Evolutionary conservation across 2,113 vertebrate species (phyloP), one percentile per base, ranked within the genome.

Genomic region (Chaetura pelagica): DNA sequence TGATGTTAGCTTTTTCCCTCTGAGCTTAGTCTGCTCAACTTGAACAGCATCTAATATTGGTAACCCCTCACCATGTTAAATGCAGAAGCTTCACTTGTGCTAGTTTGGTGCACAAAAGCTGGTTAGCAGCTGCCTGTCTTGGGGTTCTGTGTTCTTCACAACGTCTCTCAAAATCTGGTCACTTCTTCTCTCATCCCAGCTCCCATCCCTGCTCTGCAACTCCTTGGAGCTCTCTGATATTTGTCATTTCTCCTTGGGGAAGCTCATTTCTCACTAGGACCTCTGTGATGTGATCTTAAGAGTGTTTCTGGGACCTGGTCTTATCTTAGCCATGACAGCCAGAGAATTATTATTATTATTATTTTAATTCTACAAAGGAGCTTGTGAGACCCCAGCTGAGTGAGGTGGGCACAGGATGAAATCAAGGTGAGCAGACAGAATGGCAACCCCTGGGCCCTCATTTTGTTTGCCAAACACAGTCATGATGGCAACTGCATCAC

Each of bases 41-140:
- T 38, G 10, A 20, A 34, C 11, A 20, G 15, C 10, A 8, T 1
- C 1, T 8, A 14, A 22, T 9, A 15, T 22, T 38, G 42, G 5
- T 23, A 72, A 8, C 13, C 61, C 51, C 44, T 74, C 27, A 12
- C 14, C 46, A 15, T 1, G 13, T 4, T 32, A 32, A 67, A 44
- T 49, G 66, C 73, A 79, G 77, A 20, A 48, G 49, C 26, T 38
- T 32, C n/a, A 6, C 12, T 62, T 72, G 40, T 35, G 46, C 27
- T 27, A 9, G 16, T 32, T 54, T 35, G 46, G 46, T 38, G 34
- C 46, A 52, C 35, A 46, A 51, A 57, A 54, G 64, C 46, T 69
- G 44, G 14, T 27, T 24, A 76, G 34, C 44, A 61, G 34, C 44
- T 29, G 6, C 20, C 7, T 61, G 0, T 68, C 63, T 61, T 4